phyloP scores from a whole-genome alignment of 1,140 invertebrate genomes.

The Halesus radiatus region DNA sequence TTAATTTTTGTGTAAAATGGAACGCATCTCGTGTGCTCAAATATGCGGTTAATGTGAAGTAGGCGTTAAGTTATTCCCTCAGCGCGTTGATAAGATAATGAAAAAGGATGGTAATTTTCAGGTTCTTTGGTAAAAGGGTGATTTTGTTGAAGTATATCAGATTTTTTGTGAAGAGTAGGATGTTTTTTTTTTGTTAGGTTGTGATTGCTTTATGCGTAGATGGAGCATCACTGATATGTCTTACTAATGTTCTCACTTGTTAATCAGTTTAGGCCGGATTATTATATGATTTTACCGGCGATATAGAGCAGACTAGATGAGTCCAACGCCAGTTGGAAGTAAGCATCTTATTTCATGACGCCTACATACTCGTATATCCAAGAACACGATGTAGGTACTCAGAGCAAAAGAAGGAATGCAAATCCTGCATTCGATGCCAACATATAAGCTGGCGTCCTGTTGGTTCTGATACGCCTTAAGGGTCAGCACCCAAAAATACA shows the following conservation, averaged over 20 bases:
- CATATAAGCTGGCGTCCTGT: too few species aligned
- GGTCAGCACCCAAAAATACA: too few species aligned
- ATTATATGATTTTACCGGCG: not conserved
- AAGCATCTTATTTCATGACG: too few species aligned
- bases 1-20: conserved; percentile 2
- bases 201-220: not conserved
- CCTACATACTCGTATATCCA: too few species aligned
- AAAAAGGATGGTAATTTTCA: not conserved
- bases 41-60: conserved; percentile 30
- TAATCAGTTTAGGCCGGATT: conserved; percentile 13
- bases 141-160: not conserved
- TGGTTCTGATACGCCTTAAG: too few species aligned
- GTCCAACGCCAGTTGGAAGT: too few species aligned
- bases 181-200: not conserved
- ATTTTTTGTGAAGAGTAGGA: too few species aligned
- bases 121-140: not conserved
- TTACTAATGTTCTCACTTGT: conserved; percentile 30
- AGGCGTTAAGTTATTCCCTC: conserved; percentile 25
- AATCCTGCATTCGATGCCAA: too few species aligned
- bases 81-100: not conserved
- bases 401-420: too few species aligned
- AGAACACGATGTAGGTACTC: too few species aligned
- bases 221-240: not conserved
- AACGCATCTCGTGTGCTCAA: conserved; percentile 17
- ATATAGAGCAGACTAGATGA: too few species aligned